Base-by-base conservation (phyloP, 2,113 vertebrate species). In the Percopsis transmontana region DNA sequence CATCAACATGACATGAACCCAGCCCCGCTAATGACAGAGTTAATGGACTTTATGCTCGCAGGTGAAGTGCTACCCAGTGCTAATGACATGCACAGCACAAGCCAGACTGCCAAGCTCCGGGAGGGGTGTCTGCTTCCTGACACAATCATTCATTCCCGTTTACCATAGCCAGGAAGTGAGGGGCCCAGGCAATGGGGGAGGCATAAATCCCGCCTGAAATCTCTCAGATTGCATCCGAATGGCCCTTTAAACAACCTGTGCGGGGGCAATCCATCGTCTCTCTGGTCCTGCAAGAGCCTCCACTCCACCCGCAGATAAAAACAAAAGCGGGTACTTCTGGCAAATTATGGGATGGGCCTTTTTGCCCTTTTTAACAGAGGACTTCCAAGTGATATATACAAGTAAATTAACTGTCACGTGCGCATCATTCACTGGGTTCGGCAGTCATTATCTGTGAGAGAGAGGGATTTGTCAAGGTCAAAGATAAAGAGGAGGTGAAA, bases 231-330 rank as follows among this genome's bases (percentile, higher is more conserved):
- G 76, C 79, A 86, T 86, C 76, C 62, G 79, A 87, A 90, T 85
- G 79, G 79, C 71, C 86, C 79, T 90, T 91, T 89, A 88, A 90
- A 87, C 80, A 88, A 88, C 80, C 58, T 16, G 54, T 79, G 38
- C 13, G 68, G 16, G 33, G 50, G 71, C 79, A 54, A 77, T 85
- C 69, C 64, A 81, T 89, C 72, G 69, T 77, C 70, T 67, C 51
- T 48, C 21, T 2, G 51, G 58, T 23, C 11, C 55, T 8, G 73
- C 21, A 45, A 60, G 66, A 87, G 66, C 77, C 65, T 62, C 68
- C 57, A 58, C 58, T 83, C 61, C 72, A 80, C 85, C 82, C 83
- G 80, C 50, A 65, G 69, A 62, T 81, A 84, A 78, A 61, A 72
- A 71, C 44, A 14, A 50, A 59, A 51, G 75, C 60, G 79, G 65